A percentile compares a stretch with the other conserved stretches of the same genome.
phyloP scores from a whole-genome alignment of 2,113 vertebrate species.

The Lynx canadensis region DNA sequence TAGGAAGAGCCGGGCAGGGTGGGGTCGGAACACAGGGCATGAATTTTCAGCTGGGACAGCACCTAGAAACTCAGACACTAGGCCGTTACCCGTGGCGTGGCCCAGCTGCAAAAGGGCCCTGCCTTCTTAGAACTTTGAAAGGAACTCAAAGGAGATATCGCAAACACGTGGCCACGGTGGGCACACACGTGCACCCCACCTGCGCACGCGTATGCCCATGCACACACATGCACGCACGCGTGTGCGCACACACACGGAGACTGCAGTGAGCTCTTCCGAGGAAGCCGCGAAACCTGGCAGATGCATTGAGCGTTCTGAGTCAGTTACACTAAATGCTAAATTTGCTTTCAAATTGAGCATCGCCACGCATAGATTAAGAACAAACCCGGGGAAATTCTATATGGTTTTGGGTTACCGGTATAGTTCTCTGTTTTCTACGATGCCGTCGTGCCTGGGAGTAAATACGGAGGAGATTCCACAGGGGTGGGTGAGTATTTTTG shows the following conservation, averaged over 20 bases:
- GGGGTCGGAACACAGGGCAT: background rate
- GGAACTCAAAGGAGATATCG: background rate
- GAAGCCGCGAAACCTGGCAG: slow-evolving; percentile 57
- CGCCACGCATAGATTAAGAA: background rate
- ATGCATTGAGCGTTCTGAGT: slow-evolving; percentile 44
- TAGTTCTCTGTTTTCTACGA: background rate
- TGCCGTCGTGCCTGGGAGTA: background rate
- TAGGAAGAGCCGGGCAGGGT: background rate
- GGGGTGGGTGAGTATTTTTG: background rate
- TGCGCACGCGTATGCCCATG: no score
- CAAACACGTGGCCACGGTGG: background rate
- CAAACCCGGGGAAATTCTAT: slow-evolving; percentile 7
- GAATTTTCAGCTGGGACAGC: background rate
- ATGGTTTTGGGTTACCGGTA: background rate
- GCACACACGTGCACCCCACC: background rate
- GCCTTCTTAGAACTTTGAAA: background rate
- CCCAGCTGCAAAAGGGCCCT: background rate
- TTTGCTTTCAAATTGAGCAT: slow-evolving; percentile 62
- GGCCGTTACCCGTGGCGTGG: background rate
- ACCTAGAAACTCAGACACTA: background rate
- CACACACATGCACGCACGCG: no score
- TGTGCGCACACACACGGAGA: background rate
- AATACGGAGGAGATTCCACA: background rate
- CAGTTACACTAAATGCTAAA: slow-evolving; percentile 61
- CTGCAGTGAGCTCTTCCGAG: background rate